Evolutionary conservation across 2,113 vertebrate genomes (phyloP).

Genomic region (Mobula hypostoma): DNA sequence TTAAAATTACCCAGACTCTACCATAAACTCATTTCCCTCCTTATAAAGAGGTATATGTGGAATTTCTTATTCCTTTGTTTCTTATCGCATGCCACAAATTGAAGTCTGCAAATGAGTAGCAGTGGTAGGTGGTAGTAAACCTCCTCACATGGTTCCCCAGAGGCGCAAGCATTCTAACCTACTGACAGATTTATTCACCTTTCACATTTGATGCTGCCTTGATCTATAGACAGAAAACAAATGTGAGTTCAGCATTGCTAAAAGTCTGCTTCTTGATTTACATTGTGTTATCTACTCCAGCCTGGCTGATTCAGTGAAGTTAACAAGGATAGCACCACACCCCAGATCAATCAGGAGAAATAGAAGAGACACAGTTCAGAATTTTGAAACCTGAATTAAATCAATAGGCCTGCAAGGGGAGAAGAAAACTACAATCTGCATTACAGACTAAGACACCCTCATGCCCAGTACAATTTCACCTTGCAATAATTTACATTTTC

Average conservation of each 20-base stretch:
- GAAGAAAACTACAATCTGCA: neutral
- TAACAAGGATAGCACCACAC: neutral
- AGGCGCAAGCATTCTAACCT: neutral
- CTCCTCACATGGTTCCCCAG: neutral
- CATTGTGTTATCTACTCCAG: neutral
- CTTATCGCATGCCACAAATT: neutral
- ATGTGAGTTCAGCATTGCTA: too few relatives aligned
- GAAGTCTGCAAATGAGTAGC: neutral
- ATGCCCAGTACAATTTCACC: neutral
- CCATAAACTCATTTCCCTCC: too few relatives aligned
- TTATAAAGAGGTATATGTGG: neutral
- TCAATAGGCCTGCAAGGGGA: neutral
- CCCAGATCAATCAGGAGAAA: neutral
- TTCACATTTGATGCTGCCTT: neutral
- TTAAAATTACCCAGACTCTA: neutral
- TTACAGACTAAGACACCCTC: neutral
- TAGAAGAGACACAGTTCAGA: neutral
- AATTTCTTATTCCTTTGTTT: neutral
- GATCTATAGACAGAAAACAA: too few relatives aligned
- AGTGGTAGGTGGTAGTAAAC: neutral
- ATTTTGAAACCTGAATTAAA: neutral
- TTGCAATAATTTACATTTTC: neutral
- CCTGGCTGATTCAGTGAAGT: neutral
- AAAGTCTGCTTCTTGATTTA: neutral
- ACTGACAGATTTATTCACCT: neutral